Evolutionary conservation across 2,888 invertebrate species (phyloP).

Genomic region (Phortica okadai): DNA sequence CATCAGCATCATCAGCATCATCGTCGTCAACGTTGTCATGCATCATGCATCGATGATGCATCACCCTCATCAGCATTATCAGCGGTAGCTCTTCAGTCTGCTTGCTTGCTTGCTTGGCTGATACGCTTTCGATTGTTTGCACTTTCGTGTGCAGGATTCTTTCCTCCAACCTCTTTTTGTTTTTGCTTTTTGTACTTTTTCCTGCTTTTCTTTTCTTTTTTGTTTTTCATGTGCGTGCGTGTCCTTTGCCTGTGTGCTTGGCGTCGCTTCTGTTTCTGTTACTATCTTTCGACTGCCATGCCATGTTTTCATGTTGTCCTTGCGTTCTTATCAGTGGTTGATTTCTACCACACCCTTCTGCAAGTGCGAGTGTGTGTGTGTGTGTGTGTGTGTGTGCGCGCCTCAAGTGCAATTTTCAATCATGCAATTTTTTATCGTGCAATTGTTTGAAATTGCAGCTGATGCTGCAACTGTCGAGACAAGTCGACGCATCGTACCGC

Average conservation of each 20-base stretch:
- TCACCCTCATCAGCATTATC: constrained; percentile 9
- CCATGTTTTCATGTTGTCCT: constrained; percentile 3
- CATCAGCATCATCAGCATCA: not conserved
- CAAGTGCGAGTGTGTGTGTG: not conserved
- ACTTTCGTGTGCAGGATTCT: constrained; percentile 11
- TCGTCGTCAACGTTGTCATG: not conserved
- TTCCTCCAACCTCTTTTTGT: not conserved
- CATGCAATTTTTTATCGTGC: constrained; percentile 55
- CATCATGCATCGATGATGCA: constrained; percentile 15
- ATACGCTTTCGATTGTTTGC: constrained; percentile 30
- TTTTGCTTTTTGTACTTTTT: not conserved
- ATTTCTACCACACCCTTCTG: not conserved
- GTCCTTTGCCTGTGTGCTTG: not conserved
- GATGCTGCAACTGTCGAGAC: constrained; percentile 48
- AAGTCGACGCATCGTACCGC: not conserved
- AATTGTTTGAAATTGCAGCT: constrained; percentile 55
- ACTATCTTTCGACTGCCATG: constrained; percentile 13
- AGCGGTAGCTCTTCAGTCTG: not conserved
- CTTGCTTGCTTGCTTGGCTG: not conserved
- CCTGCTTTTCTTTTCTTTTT: not conserved
- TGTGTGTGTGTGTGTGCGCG: constrained; percentile 40
- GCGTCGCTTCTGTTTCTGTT: not conserved
- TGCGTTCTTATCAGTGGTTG: constrained; percentile 25
- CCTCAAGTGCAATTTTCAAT: constrained; percentile 68
- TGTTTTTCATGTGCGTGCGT: constrained; percentile 22